phyloP scores from a whole-genome alignment of 2,888 invertebrate genomes.

The Strigamia maritima region DNA sequence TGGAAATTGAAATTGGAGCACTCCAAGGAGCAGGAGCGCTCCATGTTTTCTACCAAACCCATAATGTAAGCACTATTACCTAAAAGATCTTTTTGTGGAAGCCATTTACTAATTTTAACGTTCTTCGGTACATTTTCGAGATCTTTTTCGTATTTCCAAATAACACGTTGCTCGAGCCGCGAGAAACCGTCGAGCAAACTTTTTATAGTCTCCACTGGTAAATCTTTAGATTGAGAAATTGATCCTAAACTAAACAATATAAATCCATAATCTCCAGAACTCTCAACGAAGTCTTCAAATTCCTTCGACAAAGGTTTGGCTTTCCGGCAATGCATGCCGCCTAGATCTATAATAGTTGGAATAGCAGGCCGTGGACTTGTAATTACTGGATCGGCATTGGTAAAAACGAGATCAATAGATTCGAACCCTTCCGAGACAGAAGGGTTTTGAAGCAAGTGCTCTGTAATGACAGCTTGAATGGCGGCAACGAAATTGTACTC shows the following conservation, averaged over 20 bases:
- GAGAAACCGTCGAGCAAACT: not conserved
- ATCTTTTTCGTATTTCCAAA: not conserved
- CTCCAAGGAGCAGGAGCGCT: too few relatives aligned
- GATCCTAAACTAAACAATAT: not conserved
- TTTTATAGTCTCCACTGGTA: not conserved
- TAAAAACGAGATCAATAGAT: not conserved
- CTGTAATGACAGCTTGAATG: not conserved
- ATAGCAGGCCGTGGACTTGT: not conserved
- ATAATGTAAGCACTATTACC: not conserved
- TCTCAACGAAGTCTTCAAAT: not conserved
- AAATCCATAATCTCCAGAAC: not conserved
- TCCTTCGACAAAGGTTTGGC: not conserved
- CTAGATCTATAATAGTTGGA: not conserved
- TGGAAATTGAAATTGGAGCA: too few relatives aligned
- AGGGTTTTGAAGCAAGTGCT: not conserved
- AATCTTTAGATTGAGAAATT: not conserved
- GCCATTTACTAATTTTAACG: not conserved
- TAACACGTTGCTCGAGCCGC: not conserved
- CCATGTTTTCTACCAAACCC: too few relatives aligned
- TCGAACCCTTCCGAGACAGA: not conserved
- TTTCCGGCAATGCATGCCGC: not conserved
- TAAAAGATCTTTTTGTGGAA: conserved; percentile 7
- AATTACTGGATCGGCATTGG: not conserved
- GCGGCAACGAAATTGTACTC: not conserved
- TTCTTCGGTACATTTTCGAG: not conserved